phyloP scores from a whole-genome alignment of 2,113 vertebrate genomes.

The Bambusicola thoracicus region DNA sequence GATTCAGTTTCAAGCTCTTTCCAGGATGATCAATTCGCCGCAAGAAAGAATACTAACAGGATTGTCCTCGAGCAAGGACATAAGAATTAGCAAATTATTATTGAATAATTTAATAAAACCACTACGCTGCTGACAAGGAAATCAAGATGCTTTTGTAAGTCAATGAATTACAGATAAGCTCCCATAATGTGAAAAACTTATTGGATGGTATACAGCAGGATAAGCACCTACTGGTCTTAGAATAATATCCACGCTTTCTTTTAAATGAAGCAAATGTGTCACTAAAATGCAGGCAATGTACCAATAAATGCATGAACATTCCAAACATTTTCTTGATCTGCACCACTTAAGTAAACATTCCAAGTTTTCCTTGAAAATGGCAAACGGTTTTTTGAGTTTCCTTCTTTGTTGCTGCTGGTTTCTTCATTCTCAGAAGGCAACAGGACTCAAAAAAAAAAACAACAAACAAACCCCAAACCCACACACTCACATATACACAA shows the following conservation, averaged over 20 bases:
- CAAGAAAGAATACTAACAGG: background rate
- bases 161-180: background rate
- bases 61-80: background rate
- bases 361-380: background rate
- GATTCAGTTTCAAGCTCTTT: background rate
- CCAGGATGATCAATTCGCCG: background rate
- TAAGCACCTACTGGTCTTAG: background rate
- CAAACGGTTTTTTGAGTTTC: fast-evolving
- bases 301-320: background rate
- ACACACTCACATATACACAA: too few relatives aligned
- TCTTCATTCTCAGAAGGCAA: background rate
- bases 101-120: background rate
- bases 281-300: background rate
- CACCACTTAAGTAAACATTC: fast-evolving
- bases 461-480: background rate
- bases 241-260: background rate
- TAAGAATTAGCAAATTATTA: background rate
- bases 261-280: background rate
- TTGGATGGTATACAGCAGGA: background rate
- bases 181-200: background rate
- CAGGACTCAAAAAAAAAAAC: fast-evolving
- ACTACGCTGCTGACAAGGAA: background rate
- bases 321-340: background rate
- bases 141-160: background rate
- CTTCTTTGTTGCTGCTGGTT: background rate